Percentiles rank a stretch among this genome's conserved stretches.
These are phyloP conservation scores for Spinus olivaceus DNA, from an alignment of 2,797 vertebrate genomes.

Conservation along the genomic window DNA sequence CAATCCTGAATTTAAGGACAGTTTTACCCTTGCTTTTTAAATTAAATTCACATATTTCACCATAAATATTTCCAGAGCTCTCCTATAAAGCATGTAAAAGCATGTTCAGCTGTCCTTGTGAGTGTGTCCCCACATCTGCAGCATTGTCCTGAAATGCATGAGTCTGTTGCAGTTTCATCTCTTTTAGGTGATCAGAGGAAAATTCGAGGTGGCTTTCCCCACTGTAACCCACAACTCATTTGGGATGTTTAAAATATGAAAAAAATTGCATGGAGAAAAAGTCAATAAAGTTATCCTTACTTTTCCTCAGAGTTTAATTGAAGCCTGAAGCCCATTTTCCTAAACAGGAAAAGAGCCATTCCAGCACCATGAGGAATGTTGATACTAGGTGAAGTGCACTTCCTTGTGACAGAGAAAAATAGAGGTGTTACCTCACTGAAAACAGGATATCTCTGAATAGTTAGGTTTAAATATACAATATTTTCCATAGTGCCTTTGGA, in stretches of 20 bases:
- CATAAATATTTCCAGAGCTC: neutral
- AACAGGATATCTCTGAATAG: constrained; percentile 72
- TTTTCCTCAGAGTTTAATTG: neutral
- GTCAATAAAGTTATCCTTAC: neutral
- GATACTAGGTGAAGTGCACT: constrained; percentile 59
- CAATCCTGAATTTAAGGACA: neutral
- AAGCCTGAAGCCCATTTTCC: constrained; percentile 38
- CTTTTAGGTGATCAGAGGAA: neutral
- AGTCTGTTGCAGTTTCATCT: neutral
- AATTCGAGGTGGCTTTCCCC: neutral
- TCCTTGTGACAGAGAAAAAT: constrained; percentile 64
- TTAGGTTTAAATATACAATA: constrained; percentile 61
- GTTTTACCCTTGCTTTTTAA: neutral
- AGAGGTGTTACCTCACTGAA: constrained; percentile 64
- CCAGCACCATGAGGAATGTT: constrained; percentile 9
- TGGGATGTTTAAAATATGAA: neutral
- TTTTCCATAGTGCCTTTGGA: constrained; percentile 51
- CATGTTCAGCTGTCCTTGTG: neutral
- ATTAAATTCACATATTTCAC: neutral
- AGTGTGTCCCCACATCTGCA: neutral
- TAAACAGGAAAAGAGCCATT: constrained; percentile 64
- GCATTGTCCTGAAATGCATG: rapidly evolving
- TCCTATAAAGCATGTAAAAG: neutral
- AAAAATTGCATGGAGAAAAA: neutral
- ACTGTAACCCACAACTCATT: neutral